Conservation (phyloP, 2,113 vertebrate species). For the Dinomys branickii region DNA sequence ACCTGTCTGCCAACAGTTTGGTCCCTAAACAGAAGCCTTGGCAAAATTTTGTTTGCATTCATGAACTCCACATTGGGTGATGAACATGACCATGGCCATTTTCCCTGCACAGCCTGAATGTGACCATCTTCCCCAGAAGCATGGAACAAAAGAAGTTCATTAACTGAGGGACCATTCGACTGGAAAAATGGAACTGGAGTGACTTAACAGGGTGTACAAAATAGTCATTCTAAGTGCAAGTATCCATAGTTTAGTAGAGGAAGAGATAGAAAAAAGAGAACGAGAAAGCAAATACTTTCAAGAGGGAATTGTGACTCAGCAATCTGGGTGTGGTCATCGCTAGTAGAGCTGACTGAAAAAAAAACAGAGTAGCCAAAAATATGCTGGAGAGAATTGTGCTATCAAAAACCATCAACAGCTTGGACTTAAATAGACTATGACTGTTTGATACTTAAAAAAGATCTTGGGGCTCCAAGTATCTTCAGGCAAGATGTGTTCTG, state of each 20-base stretch:
- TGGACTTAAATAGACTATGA: background rate
- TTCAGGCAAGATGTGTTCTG: background rate
- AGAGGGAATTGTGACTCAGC: background rate
- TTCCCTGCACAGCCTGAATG: background rate
- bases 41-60: background rate
- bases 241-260: background rate
- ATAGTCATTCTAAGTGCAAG: background rate
- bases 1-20: background rate
- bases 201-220: background rate
- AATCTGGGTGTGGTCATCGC: background rate
- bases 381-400: constrained; percentile 36
- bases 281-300: background rate
- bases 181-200: background rate
- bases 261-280: background rate
- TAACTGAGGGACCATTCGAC: background rate
- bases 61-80: background rate
- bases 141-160: background rate
- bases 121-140: background rate
- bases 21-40: background rate
- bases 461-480: background rate
- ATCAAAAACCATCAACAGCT: constrained; percentile 22
- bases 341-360: background rate
- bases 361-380: constrained; percentile 42
- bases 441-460: background rate
- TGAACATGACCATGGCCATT: background rate